A percentile compares a stretch with the other conserved stretches of the same genome.
These are phyloP conservation scores for Lasioglossum morio DNA, from an alignment of 2,888 invertebrate genomes.

Conservation along the genomic window DNA sequence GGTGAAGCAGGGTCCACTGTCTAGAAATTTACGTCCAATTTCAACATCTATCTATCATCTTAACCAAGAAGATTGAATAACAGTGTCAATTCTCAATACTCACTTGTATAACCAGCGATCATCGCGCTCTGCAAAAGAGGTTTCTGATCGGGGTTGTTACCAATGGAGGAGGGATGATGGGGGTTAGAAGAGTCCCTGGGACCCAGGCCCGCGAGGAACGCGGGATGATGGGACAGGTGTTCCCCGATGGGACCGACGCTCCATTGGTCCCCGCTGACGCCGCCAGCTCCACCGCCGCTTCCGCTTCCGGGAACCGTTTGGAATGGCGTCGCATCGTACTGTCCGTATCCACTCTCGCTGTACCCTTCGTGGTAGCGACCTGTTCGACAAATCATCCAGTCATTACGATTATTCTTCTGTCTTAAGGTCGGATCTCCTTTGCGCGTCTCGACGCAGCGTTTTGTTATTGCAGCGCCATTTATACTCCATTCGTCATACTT, in stretches of 20 bases:
- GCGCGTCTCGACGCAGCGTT: too few relatives aligned
- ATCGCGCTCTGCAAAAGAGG: constrained; percentile 87
- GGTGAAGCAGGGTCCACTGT: constrained; percentile 88
- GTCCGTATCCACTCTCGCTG: constrained; percentile 85
- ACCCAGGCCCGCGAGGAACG: constrained; percentile 85
- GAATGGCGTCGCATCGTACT: constrained; percentile 89
- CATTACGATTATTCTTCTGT: not conserved
- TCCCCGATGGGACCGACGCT: constrained; percentile 84
- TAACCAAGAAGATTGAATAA: not conserved
- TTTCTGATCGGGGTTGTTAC: constrained; percentile 85
- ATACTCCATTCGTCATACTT: too few relatives aligned
- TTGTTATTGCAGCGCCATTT: too few relatives aligned
- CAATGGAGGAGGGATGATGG: constrained; percentile 81
- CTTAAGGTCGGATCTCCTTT: too few relatives aligned
- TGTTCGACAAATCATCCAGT: constrained; percentile 43
- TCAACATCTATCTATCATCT: not conserved
- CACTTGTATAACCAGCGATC: constrained; percentile 86
- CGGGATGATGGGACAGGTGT: constrained; percentile 86
- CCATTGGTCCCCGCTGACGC: constrained; percentile 85
- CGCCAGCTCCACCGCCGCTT: constrained; percentile 82
- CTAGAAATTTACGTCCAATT: constrained; percentile 67
- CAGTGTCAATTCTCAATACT: constrained; percentile 37
- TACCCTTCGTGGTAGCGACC: constrained; percentile 85
- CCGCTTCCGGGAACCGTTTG: constrained; percentile 90
- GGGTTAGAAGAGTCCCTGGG: constrained; percentile 81